Base-by-base conservation (phyloP, 2,113 vertebrate species). In the Anolis carolinensis region DNA sequence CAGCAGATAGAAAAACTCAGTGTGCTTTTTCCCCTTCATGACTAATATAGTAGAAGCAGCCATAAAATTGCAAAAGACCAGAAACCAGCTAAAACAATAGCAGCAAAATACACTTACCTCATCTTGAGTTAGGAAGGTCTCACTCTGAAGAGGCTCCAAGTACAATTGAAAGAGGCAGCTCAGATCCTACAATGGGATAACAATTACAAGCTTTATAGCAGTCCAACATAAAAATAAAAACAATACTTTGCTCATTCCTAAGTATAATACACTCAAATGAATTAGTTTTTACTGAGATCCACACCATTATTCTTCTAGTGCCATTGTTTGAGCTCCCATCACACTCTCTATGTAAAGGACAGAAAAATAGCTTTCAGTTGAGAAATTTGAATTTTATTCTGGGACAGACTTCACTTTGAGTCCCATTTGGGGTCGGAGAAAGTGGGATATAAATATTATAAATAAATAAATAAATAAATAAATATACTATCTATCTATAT, bases 101-200 rank as follows among this genome's bases (percentile, higher is more conserved):
- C 81, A 83, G 65, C 34, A 71, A 44, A 32, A 25, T 39, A 77
- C 3, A n/a, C 94, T 93, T 94, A 99, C 98, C 98, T 99, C 98
- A 18, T 99, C 98, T 91, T 97, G 97, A 3, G 98, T 98, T 83
- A 99, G 98, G 88, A 99, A 99, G 67, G 97, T 98, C 96, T 99
- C 98, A 48, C 95, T 98, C 80, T 99, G 98, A 93, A 99, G 97
- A 0, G 99, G 99, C 88, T 98, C 98, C 95, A 99, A 92, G 96
- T 99, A 99, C 2, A 99, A 95, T 90, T 99, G 97, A 0, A 99
- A 99, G 92, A 99, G 96, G 93, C 97, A 98, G 91, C 96, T 97
- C 93, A 99, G 95, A 89, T 99, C 99, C 99, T 99, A 91, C 16
- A 93, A 92, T 44, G 77, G 88, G 88, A 1, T 70, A 18, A 59